These are phyloP conservation scores for Coracopsis vasa DNA, from an alignment of 2,113 vertebrate genomes.

Conservation along the genomic window DNA sequence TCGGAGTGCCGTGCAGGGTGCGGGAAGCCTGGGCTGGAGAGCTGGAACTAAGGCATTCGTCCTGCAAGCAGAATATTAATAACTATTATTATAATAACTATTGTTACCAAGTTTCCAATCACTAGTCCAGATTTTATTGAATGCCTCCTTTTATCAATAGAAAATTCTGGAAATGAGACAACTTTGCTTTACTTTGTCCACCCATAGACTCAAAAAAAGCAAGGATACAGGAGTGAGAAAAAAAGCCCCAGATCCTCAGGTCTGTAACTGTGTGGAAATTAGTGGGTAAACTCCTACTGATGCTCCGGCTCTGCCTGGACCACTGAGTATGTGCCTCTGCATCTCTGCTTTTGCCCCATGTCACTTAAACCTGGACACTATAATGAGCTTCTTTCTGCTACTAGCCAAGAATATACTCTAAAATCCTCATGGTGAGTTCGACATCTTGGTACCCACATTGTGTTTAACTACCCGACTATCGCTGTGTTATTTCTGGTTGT, in stretches of 20 bases:
- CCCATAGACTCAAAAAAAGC: background rate
- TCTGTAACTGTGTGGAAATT: rapidly evolving
- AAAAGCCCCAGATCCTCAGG: rapidly evolving
- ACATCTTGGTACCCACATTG: background rate
- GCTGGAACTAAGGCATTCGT: conserved; percentile 77
- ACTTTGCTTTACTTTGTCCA: background rate
- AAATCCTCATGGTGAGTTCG: background rate
- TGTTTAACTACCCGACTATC: background rate
- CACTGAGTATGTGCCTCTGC: background rate
- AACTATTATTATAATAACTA: conserved; percentile 17
- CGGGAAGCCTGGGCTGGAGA: conserved; percentile 73
- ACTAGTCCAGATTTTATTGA: background rate
- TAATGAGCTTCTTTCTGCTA: background rate
- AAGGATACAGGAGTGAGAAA: rapidly evolving
- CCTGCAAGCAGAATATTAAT: conserved; percentile 70
- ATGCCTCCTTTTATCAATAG: background rate
- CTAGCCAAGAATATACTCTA: background rate
- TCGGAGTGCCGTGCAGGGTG: conserved; percentile 76
- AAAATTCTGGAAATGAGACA: rapidly evolving
- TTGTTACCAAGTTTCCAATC: background rate
- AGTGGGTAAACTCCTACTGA: background rate
- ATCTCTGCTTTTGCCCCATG: background rate
- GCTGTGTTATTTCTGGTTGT: background rate
- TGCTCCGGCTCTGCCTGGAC: background rate
- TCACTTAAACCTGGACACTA: background rate